Evolutionary conservation across 2,888 invertebrate species (phyloP).

Genomic region (Erebia palarica): DNA sequence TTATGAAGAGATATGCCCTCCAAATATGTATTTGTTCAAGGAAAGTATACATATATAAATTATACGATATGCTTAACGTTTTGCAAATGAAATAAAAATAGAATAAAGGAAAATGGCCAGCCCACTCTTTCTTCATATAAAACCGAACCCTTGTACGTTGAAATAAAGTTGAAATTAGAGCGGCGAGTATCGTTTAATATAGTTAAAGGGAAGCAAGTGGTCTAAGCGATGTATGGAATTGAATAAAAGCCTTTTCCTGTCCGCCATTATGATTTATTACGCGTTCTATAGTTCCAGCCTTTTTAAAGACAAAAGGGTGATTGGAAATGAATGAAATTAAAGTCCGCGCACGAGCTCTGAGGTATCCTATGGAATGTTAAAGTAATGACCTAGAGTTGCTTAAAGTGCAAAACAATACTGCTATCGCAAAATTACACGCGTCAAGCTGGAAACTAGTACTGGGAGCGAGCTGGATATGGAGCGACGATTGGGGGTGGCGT

Average conservation of each 20-base stretch:
- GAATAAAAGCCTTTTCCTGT: slow-evolving; percentile 36
- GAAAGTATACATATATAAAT: no score
- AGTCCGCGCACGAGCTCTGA: no score
- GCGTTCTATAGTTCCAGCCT: neutral
- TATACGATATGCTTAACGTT: neutral
- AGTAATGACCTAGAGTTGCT: no score
- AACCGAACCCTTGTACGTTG: neutral
- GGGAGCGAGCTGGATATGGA: no score
- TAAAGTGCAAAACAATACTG: no score
- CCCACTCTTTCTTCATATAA: neutral
- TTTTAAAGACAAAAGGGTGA: neutral
- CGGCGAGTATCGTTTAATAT: slow-evolving; percentile 11
- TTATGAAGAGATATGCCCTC: neutral
- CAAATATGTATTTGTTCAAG: slow-evolving; percentile 1
- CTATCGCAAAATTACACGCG: no score
- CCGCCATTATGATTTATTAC: slow-evolving; percentile 30
- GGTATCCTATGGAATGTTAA: no score
- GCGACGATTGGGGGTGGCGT: no score
- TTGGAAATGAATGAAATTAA: neutral
- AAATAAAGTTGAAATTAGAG: slow-evolving; percentile 6
- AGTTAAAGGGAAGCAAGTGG: slow-evolving; percentile 18
- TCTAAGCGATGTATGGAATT: slow-evolving; percentile 21
- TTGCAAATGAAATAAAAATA: slow-evolving; percentile 9
- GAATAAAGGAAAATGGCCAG: slow-evolving; percentile 7
- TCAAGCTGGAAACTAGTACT: no score